Base-by-base conservation (phyloP, 1,140 invertebrate species). In the Saccostrea echinata region DNA sequence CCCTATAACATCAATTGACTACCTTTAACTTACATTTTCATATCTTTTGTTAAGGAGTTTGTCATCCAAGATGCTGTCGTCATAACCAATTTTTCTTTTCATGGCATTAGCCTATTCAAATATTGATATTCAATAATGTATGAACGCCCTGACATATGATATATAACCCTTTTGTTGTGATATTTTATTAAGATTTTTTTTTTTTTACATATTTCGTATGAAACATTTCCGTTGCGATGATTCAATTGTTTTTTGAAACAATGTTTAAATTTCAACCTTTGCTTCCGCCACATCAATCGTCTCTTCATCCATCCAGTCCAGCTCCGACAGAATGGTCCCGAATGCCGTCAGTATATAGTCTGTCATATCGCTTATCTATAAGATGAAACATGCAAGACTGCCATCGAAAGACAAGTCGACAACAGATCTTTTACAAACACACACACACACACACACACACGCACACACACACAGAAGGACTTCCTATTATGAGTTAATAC, bases 261-360 rank as follows among this genome's bases (percentile, higher is more conserved):
- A 61, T 61, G 18, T 61, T 16, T 12, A 35, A 68, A n/a, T n/a
- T 52, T 57, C 84, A n/a, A 94, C 93, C 94, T 99, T 99, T 24
- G 97, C 97, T 86, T 97, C 96, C 0, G 98, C 98, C 11, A 97
- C 96, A 84, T 96, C 95, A 71, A 97, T 96, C 0, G 98, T 99
- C 92, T 98, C 97, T 4, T 96, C 94, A 91, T 99, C 98, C 97
- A 99, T 99, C 98, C 98, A 99, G 35, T 97, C 96, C 11, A 98
- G 93, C 52, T 97, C 97, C 86, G 96, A 96, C 0, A 99, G 95
- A 93, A 98, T 98, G 68, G 96, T 95, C 91, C 97, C 98, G 93
- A 99, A 99, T 0, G 98, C 97, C 52, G 96, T 96, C 35, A 97
- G 95, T 6, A 99, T 97, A 92, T 97, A 82, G 18, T 61, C 71